phyloP scores from a whole-genome alignment of 35 echinoderm and acorn worm genomes.

The Anneissia japonica region DNA sequence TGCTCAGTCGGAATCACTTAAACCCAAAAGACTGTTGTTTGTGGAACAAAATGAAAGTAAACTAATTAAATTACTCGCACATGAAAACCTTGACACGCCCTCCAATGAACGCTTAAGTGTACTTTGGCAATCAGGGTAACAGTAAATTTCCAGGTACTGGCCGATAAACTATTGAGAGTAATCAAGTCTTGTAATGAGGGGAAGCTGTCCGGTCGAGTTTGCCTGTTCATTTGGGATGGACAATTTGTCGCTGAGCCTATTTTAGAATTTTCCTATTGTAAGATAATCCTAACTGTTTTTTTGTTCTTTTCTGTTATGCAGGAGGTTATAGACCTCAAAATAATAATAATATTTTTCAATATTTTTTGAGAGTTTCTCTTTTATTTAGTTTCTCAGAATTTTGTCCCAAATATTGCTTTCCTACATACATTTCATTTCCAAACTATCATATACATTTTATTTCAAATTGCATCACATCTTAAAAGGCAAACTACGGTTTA shows the following conservation, averaged over 20 bases:
- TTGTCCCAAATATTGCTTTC: no score
- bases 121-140: not conserved
- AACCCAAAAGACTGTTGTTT: not conserved
- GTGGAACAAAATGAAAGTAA: not conserved
- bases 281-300: no score
- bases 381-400: no score
- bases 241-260: not conserved
- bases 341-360: no score
- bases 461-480: no score
- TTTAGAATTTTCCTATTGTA: not conserved
- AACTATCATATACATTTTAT: no score
- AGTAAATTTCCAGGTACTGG: not conserved
- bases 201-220: not conserved
- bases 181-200: not conserved
- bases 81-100: not conserved
- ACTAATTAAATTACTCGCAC: not conserved
- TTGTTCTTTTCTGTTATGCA: no score
- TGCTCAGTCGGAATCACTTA: not conserved
- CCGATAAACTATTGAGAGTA: not conserved
- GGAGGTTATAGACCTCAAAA: no score
- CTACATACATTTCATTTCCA: no score
- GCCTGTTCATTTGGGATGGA: not conserved
- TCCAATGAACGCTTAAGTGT: not conserved
- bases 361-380: no score
- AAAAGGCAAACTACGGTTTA: no score